phyloP scores from a whole-genome alignment of 2,888 invertebrate species.

The Synergus japonicus region DNA sequence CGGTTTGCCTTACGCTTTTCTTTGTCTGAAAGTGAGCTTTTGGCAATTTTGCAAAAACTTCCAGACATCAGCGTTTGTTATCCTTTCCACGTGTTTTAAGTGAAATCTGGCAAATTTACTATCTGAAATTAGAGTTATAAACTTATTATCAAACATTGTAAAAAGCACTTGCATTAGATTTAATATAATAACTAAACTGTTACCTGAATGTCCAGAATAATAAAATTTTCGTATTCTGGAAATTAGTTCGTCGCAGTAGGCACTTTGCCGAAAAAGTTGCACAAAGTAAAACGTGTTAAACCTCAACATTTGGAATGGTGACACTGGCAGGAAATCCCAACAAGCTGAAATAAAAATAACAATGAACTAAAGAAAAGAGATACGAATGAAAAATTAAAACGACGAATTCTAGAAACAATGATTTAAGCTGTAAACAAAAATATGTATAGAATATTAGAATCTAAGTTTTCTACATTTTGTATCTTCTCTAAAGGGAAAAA shows the following conservation, averaged over 20 bases:
- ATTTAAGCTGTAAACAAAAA: no score
- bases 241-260: slow-evolving; percentile 17
- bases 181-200: no score
- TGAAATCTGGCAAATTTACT: not conserved
- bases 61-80: slow-evolving; percentile 1
- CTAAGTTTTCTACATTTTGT: no score
- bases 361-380: not conserved
- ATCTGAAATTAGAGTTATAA: not conserved
- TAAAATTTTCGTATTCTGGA: not conserved
- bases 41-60: slow-evolving; percentile 55
- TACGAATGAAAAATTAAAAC: not conserved
- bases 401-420: not conserved
- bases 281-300: no score
- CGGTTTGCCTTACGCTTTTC: slow-evolving; percentile 43
- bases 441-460: not conserved
- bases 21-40: slow-evolving; percentile 51
- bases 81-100: not conserved
- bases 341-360: slow-evolving; percentile 13
- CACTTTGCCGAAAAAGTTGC: slow-evolving; percentile 30
- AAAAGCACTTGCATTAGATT: no score
- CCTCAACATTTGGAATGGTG: no score
- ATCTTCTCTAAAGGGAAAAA: no score
- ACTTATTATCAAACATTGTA: not conserved
- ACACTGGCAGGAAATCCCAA: slow-evolving; percentile 6
- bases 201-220: not conserved